Conservation (phyloP, 2,888 invertebrate genomes). For the Eumacrocentrus americanus region DNA sequence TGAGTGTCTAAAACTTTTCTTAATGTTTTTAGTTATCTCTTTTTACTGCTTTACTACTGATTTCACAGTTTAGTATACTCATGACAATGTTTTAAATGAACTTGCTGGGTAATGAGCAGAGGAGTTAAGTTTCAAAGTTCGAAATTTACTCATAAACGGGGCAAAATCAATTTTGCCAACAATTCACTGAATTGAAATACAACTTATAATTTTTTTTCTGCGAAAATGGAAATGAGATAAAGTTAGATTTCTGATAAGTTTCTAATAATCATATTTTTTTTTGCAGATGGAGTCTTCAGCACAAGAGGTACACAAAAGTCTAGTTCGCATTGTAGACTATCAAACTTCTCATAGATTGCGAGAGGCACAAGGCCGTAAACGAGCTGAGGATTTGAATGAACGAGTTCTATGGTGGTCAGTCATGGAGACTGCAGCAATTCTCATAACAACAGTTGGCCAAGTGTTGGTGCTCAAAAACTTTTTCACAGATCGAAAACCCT, state of each 20-base stretch:
- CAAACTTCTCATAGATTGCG: constrained; percentile 96
- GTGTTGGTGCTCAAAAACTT: constrained; percentile 91
- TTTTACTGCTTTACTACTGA: too few relatives aligned
- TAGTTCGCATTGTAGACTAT: constrained; percentile 88
- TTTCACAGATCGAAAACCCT: constrained; percentile 68
- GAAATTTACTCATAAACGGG: too few relatives aligned
- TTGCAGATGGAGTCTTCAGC: constrained; percentile 94
- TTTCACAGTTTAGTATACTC: too few relatives aligned
- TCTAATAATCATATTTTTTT: constrained; percentile 46
- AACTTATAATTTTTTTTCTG: constrained; percentile 1
- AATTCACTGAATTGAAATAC: neutral
- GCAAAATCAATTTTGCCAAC: neutral
- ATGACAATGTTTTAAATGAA: too few relatives aligned
- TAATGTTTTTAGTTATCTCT: too few relatives aligned
- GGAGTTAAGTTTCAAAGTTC: too few relatives aligned
- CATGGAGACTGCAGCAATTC: constrained; percentile 83
- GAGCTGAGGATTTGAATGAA: constrained; percentile 96
- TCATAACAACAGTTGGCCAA: constrained; percentile 87
- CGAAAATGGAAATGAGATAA: too few relatives aligned
- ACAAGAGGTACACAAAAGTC: constrained; percentile 86
- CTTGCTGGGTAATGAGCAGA: too few relatives aligned
- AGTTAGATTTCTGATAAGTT: too few relatives aligned
- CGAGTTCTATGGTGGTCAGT: constrained; percentile 93
- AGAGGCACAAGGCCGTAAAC: constrained; percentile 92
- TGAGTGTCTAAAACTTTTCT: too few relatives aligned